Conservation (phyloP, 2,797 vertebrate genomes). For the Diplodus puntazzo region DNA sequence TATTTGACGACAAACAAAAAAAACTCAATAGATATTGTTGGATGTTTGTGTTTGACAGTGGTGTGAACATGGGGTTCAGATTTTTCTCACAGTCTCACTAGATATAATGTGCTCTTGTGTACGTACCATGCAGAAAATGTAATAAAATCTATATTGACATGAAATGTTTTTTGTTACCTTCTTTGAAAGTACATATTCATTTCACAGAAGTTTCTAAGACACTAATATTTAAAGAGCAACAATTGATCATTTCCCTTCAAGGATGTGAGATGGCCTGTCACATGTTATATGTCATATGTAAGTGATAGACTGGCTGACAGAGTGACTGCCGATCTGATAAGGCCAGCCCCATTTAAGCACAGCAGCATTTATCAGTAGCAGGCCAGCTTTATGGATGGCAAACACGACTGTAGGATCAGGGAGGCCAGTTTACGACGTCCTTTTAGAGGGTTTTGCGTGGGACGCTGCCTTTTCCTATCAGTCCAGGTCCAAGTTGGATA, state of each 20-base stretch:
- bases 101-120: background rate
- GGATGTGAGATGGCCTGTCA: background rate
- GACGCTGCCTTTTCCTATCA: slow-evolving; percentile 61
- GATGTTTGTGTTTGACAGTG: slow-evolving; percentile 15
- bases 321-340: slow-evolving; percentile 76
- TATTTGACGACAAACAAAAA: slow-evolving; percentile 57
- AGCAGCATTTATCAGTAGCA: slow-evolving; percentile 74
- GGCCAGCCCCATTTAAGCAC: slow-evolving; percentile 47
- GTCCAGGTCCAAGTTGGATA: slow-evolving; percentile 50
- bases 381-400: slow-evolving; percentile 72
- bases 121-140: background rate
- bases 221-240: background rate
- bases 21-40: slow-evolving; percentile 50
- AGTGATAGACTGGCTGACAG: slow-evolving; percentile 57
- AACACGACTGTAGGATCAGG: slow-evolving; percentile 57
- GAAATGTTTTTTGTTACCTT: background rate
- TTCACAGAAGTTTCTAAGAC: background rate
- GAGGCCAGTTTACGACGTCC: slow-evolving; percentile 58
- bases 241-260: background rate
- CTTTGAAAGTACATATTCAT: background rate
- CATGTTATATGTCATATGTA: slow-evolving; percentile 36
- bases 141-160: background rate
- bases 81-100: slow-evolving; percentile 40
- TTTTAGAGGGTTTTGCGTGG: slow-evolving; percentile 46
- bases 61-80: slow-evolving; percentile 18